A percentile compares a stretch with the other conserved stretches of the same genome.
These are phyloP conservation scores for Sphaeramia orbicularis DNA, from an alignment of 2,797 vertebrate species.

Conservation along the genomic window DNA sequence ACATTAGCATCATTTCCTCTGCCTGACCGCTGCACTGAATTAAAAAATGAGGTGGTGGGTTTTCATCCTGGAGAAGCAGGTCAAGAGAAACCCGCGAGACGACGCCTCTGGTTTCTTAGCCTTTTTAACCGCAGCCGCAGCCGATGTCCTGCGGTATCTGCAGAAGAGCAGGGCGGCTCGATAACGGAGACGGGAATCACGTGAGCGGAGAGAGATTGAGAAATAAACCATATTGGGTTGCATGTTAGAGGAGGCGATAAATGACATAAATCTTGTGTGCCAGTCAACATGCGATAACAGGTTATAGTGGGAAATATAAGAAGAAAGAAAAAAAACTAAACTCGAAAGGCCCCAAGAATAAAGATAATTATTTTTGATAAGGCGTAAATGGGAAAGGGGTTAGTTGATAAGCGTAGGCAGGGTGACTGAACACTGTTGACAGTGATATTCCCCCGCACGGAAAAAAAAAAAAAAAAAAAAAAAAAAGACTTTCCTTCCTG, in stretches of 20 bases:
- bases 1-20: background rate
- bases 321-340: constrained; percentile 20
- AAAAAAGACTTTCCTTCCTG: constrained; percentile 15
- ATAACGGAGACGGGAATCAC: constrained; percentile 45
- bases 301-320: constrained; percentile 47
- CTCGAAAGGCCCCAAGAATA: constrained; percentile 53
- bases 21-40: constrained; percentile 21
- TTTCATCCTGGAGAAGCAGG: constrained; percentile 30
- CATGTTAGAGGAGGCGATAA: constrained; percentile 59
- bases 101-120: constrained; percentile 22
- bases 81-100: constrained; percentile 20
- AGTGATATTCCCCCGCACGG: constrained; percentile 50
- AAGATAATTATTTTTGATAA: constrained; percentile 83
- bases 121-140: constrained; percentile 54
- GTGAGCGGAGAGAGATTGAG: constrained; percentile 57
- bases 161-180: constrained; percentile 14
- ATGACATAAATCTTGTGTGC: constrained; percentile 67
- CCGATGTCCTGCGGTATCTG: constrained; percentile 44
- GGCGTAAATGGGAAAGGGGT: constrained; percentile 74
- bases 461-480: no score
- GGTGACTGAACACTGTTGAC: constrained; percentile 65
- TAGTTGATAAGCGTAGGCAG: constrained; percentile 70
- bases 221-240: constrained; percentile 66
- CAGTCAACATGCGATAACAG: constrained; percentile 72
- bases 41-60: constrained; percentile 25